These are phyloP conservation scores for Cuniculus paca DNA, from an alignment of 2,797 vertebrate genomes.

Conservation along the genomic window DNA sequence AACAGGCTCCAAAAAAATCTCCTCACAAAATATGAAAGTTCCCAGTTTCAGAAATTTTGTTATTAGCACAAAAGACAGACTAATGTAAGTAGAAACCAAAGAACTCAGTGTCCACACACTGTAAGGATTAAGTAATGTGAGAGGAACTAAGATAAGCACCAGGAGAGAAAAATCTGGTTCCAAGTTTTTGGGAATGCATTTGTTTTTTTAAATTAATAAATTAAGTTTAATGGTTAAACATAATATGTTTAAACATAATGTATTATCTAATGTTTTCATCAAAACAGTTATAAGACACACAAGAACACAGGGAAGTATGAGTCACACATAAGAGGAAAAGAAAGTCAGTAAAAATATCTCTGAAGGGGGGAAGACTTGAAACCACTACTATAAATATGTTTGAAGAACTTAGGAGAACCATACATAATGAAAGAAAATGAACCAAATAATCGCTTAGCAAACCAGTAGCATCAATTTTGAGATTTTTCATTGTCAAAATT, in stretches of 20 bases:
- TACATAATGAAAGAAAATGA: not conserved
- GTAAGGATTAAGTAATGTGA: not conserved
- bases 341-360: not conserved
- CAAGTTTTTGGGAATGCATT: not conserved
- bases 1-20: not conserved
- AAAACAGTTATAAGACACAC: not conserved
- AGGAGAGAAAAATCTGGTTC: not conserved
- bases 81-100: not conserved
- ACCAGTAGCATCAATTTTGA: not conserved
- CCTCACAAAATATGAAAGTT: not conserved
- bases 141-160: not conserved
- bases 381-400: not conserved
- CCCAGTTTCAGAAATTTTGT: not conserved
- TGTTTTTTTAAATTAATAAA: too few relatives aligned
- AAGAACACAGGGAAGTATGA: not conserved
- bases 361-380: not conserved
- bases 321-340: not conserved
- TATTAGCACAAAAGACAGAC: not conserved
- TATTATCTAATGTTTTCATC: not conserved
- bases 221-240: too few relatives aligned
- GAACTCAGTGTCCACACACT: not conserved
- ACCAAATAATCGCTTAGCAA: not conserved
- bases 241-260: too few relatives aligned
- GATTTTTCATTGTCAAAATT: not conserved
- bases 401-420: not conserved